A percentile compares a stretch with the other conserved stretches of the same genome.
These are phyloP conservation scores for Nannospalax galili DNA, from an alignment of 2,113 vertebrate genomes.

Conservation along the genomic window DNA sequence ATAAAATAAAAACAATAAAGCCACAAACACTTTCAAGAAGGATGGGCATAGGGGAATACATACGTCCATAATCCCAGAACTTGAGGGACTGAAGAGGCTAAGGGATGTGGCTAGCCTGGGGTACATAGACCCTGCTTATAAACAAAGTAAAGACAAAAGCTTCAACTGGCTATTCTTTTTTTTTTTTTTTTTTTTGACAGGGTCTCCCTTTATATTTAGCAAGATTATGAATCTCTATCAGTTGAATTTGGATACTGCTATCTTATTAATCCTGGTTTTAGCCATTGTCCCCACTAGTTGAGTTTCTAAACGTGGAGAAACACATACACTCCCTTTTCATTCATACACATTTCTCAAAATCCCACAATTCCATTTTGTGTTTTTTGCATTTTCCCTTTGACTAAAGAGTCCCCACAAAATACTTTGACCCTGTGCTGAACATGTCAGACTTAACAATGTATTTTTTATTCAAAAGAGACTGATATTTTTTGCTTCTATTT, in stretches of 20 bases:
- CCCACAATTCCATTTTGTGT: neutral
- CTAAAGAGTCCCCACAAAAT: neutral
- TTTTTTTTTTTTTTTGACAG: no score
- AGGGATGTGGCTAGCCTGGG: no score
- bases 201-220: neutral
- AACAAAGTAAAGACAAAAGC: neutral
- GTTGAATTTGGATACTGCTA: neutral
- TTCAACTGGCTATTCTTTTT: neutral
- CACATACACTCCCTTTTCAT: no score
- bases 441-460: neutral
- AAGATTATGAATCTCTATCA: neutral
- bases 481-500: constrained; percentile 26
- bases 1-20: no score
- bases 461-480: neutral
- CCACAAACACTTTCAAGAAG: neutral
- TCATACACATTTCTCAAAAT: neutral
- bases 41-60: neutral
- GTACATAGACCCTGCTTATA: neutral
- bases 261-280: neutral
- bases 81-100: neutral
- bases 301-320: neutral
- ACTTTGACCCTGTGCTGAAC: neutral
- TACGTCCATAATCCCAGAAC: neutral
- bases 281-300: neutral
- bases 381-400: no score